phyloP scores from a whole-genome alignment of 2,113 vertebrate species.

The Erinaceus europaeus region DNA sequence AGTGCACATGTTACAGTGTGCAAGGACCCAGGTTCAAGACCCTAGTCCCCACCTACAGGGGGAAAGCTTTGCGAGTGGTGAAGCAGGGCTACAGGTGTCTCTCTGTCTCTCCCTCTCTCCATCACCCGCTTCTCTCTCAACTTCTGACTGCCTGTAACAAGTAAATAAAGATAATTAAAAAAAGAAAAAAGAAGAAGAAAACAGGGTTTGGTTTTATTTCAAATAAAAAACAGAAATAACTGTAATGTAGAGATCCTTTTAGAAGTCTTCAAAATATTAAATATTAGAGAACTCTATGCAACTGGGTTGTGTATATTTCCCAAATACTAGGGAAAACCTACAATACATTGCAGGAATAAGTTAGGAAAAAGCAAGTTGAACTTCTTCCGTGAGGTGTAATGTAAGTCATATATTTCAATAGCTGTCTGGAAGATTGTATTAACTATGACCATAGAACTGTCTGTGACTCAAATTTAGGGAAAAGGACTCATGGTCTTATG shows the following conservation, averaged over 20 bases:
- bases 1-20: no score
- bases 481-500: neutral
- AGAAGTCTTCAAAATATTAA: neutral
- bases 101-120: no score
- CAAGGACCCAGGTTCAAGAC: no score
- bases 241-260: slow-evolving; percentile 13
- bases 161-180: no score
- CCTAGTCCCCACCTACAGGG: no score
- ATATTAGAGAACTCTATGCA: neutral
- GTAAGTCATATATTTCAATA: neutral
- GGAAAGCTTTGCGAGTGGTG: no score
- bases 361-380: neutral
- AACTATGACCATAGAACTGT: neutral
- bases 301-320: neutral
- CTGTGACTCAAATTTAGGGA: neutral
- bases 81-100: no score
- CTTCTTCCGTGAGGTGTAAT: neutral
- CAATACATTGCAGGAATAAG: neutral
- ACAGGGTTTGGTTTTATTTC: slow-evolving; percentile 14
- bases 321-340: neutral
- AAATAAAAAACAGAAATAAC: slow-evolving; percentile 7
- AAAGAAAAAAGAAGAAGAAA: no score
- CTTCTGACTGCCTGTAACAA: no score
- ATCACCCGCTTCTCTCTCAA: no score
- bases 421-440: neutral